These are phyloP conservation scores for Galerucella nymphaeae DNA, from an alignment of 2,888 invertebrate species.

Conservation along the genomic window DNA sequence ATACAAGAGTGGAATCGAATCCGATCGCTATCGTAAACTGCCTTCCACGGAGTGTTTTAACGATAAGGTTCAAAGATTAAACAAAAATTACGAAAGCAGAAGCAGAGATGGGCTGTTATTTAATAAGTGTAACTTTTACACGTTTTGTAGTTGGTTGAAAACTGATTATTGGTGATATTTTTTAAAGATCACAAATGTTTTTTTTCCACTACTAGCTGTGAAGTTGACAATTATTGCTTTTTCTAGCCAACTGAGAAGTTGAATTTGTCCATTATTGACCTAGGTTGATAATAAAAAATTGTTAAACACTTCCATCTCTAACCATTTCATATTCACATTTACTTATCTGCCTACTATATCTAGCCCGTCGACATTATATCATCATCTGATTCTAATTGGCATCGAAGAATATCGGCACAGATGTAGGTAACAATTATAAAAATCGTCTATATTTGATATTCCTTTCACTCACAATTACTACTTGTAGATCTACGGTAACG, in stretches of 20 bases:
- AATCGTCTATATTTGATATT: conserved; percentile 34
- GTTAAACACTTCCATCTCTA: not conserved
- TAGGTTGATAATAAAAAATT: too few species aligned
- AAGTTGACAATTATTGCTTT: too few species aligned
- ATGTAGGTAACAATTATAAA: conserved; percentile 22
- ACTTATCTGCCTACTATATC: conserved; percentile 11
- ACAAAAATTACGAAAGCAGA: not conserved
- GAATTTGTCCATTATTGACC: too few species aligned
- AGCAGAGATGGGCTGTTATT: conserved; percentile 1
- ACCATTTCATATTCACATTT: not conserved
- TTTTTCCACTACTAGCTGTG: too few species aligned
- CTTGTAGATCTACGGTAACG: conserved; percentile 26
- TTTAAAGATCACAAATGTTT: too few species aligned
- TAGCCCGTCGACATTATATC: conserved; percentile 6
- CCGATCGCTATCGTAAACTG: not conserved
- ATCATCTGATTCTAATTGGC: conserved; percentile 15
- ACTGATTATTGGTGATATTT: not conserved
- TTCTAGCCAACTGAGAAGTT: too few species aligned
- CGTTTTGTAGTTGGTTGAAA: not conserved
- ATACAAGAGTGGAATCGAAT: not conserved
- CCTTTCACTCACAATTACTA: conserved; percentile 40
- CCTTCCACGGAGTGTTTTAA: not conserved
- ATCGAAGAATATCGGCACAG: conserved; percentile 27
- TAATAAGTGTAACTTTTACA: too few species aligned
- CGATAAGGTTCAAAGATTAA: conserved; percentile 5